These are phyloP conservation scores for Eristalis arbustorum DNA, from an alignment of 2,888 invertebrate species.

Conservation along the genomic window DNA sequence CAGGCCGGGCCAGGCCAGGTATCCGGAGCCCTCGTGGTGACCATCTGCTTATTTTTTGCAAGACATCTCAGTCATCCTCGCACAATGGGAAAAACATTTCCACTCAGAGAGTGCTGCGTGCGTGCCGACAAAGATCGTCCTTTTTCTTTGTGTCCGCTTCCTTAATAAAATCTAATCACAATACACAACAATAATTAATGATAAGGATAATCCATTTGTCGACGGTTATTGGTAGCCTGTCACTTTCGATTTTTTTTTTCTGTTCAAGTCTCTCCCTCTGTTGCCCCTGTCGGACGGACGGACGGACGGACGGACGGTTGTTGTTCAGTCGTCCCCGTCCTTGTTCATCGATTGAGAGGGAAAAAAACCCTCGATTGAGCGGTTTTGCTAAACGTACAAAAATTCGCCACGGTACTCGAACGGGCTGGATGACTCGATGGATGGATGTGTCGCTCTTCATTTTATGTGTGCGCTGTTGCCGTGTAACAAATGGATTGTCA, in stretches of 20 bases:
- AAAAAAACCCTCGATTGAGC: slow-evolving; percentile 7
- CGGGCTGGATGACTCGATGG: background rate
- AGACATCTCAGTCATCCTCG: background rate
- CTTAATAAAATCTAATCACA: slow-evolving; percentile 43
- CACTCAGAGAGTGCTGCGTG: too few species aligned
- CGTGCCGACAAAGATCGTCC: background rate
- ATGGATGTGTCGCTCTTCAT: background rate
- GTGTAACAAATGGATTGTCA: background rate
- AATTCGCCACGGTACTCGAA: slow-evolving; percentile 10
- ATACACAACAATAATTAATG: slow-evolving; percentile 69
- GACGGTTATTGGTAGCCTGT: slow-evolving; percentile 58
- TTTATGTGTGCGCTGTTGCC: background rate
- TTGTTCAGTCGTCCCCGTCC: background rate
- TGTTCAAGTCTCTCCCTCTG: too few species aligned
- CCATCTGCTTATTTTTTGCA: slow-evolving; percentile 25
- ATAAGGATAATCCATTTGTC: slow-evolving; percentile 69
- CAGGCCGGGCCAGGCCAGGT: too few species aligned
- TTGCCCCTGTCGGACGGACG: too few species aligned
- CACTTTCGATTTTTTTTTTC: slow-evolving; percentile 48
- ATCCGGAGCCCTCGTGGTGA: too few species aligned
- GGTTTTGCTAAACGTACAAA: slow-evolving; percentile 9
- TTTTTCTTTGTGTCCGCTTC: background rate
- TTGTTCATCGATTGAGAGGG: background rate
- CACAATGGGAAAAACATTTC: background rate
- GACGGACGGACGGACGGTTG: too few species aligned